Percentiles rank a stretch among this genome's conserved stretches.
These are phyloP conservation scores for Zootoca vivipara DNA, from an alignment of 2,113 vertebrate genomes.

Conservation along the genomic window DNA sequence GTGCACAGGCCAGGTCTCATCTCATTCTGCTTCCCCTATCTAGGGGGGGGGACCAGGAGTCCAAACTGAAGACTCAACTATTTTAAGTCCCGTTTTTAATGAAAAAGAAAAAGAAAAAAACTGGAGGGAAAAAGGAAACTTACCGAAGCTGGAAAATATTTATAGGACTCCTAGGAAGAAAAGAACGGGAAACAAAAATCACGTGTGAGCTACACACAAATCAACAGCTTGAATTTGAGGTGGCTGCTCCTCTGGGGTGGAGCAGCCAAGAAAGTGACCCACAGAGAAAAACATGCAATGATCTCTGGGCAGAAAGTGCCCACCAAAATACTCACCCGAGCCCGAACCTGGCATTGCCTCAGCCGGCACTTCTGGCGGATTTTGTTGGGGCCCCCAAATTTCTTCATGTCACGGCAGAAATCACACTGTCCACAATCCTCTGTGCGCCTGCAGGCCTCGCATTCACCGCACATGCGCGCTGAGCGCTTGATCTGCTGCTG, in stretches of 20 bases:
- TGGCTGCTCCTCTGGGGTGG: slow-evolving; percentile 1
- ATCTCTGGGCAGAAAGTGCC: rapidly evolving
- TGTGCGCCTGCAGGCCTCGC: slow-evolving; percentile 89
- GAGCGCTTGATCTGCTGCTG: slow-evolving; percentile 87
- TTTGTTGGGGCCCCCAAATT: slow-evolving; percentile 97
- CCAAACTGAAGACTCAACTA: slow-evolving; percentile 62
- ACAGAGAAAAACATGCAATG: slow-evolving; percentile 13
- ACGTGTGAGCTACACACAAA: slow-evolving; percentile 58
- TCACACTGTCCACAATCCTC: slow-evolving; percentile 95
- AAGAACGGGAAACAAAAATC: slow-evolving; percentile 29
- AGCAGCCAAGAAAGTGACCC: slow-evolving; percentile 13
- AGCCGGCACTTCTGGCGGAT: slow-evolving; percentile 95
- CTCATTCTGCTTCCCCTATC: background rate
- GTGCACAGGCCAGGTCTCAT: background rate
- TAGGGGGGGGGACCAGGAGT: slow-evolving; percentile 51
- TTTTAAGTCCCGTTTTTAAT: slow-evolving; percentile 39
- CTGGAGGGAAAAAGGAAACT: slow-evolving; percentile 51
- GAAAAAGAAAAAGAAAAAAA: background rate
- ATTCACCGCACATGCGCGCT: slow-evolving; percentile 94
- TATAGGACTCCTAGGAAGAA: slow-evolving; percentile 72
- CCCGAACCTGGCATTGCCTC: slow-evolving; percentile 92
- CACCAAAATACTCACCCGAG: slow-evolving; percentile 78
- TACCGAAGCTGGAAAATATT: slow-evolving; percentile 78
- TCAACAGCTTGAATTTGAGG: slow-evolving; percentile 49
- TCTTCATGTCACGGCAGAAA: slow-evolving; percentile 98